A percentile compares a stretch with the other conserved stretches of the same genome.
Conservation (phyloP, 1,140 invertebrate genomes). For the Teleogryllus occipitalis region DNA sequence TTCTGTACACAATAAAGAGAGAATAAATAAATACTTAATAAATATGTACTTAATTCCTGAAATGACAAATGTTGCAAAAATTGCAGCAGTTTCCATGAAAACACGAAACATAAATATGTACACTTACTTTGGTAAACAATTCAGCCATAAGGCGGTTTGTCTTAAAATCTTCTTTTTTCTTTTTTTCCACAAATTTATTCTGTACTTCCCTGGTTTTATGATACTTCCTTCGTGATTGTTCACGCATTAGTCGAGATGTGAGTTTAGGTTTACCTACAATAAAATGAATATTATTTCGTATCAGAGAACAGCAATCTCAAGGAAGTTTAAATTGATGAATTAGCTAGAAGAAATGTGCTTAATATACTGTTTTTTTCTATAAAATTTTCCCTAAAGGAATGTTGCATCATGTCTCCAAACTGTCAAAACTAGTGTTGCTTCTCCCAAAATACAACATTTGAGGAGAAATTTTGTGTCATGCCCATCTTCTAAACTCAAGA, state of each 20-base stretch:
- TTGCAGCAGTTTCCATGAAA: too few relatives aligned
- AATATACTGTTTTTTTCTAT: too few relatives aligned
- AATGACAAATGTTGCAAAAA: too few relatives aligned
- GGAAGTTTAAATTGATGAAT: too few relatives aligned
- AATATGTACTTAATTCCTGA: neutral
- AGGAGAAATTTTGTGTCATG: too few relatives aligned
- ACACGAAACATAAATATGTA: too few relatives aligned
- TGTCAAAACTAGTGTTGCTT: too few relatives aligned
- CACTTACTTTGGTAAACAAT: constrained; percentile 40
- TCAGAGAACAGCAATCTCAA: neutral
- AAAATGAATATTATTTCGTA: neutral
- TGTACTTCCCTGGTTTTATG: constrained; percentile 39
- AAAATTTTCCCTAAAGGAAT: too few relatives aligned
- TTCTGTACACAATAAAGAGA: neutral
- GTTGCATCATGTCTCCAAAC: too few relatives aligned
- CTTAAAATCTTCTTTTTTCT: constrained; percentile 39
- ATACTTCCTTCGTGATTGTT: constrained; percentile 41
- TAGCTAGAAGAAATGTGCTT: too few relatives aligned
- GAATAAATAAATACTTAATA: neutral
- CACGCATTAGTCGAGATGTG: constrained; percentile 38
- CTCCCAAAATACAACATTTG: too few relatives aligned
- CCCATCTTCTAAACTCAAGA: too few relatives aligned
- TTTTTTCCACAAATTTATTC: constrained; percentile 37
- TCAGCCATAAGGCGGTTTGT: constrained; percentile 47
- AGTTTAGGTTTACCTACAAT: constrained; percentile 34